phyloP scores from a whole-genome alignment of 2,888 invertebrate species.

The Tolmerus cingulatus region DNA sequence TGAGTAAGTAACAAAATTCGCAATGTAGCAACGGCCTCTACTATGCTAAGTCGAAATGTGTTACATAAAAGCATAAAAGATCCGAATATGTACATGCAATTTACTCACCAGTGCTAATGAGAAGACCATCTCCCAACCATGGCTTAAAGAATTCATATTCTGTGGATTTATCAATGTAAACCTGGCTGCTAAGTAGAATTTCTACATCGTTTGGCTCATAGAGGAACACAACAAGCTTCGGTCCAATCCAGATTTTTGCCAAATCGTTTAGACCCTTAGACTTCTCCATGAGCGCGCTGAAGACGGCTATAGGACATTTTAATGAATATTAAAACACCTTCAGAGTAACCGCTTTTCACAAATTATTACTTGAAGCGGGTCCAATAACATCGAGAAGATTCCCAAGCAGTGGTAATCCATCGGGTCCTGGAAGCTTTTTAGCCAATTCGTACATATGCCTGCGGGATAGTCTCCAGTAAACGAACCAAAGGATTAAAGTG shows the following conservation, averaged over 20 bases:
- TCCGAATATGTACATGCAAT: neutral
- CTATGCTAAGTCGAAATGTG: neutral
- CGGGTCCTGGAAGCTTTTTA: conserved; percentile 76
- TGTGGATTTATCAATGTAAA: conserved; percentile 80
- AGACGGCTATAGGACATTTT: conserved; percentile 69
- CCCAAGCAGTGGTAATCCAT: conserved; percentile 76
- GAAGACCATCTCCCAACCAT: conserved; percentile 83
- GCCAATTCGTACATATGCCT: conserved; percentile 75
- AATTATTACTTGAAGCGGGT: conserved; percentile 70
- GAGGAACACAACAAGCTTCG: conserved; percentile 76
- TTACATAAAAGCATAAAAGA: neutral
- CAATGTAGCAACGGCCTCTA: neutral
- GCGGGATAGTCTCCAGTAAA: conserved; percentile 80
- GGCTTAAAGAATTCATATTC: conserved; percentile 84
- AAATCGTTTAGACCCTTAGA: conserved; percentile 67
- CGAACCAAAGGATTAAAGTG: conserved; percentile 73
- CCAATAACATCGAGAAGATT: conserved; percentile 79
- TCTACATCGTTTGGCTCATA: conserved; percentile 81
- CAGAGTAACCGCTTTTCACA: neutral
- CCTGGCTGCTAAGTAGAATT: conserved; percentile 79
- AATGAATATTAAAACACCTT: neutral
- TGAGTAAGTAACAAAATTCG: neutral
- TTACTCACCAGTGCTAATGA: conserved; percentile 77
- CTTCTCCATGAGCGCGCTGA: conserved; percentile 67
- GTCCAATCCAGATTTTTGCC: conserved; percentile 79